Percentiles rank a stretch among this genome's conserved stretches.
Evolutionary conservation across 2,113 vertebrate genomes (phyloP).

Genomic region (Thunnus maccoyii): DNA sequence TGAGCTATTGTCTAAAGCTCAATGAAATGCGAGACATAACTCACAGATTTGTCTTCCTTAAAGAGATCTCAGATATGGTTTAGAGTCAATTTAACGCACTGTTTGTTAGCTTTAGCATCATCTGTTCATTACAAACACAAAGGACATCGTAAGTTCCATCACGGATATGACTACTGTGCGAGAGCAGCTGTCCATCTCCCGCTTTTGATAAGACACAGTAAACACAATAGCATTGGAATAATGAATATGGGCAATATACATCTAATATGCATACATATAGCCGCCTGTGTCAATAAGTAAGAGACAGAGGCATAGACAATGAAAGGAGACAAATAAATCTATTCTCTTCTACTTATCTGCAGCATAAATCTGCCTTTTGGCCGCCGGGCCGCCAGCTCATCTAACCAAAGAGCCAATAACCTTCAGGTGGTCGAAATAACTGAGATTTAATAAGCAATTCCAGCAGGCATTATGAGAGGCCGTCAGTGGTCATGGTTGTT

Average conservation of each 20-base stretch:
- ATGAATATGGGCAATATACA: conserved; percentile 68
- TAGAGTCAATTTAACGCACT: conserved; percentile 66
- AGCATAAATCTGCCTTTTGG: conserved; percentile 56
- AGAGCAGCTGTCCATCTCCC: conserved; percentile 57
- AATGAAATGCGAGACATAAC: conserved; percentile 54
- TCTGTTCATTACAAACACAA: conserved; percentile 71
- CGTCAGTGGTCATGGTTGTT: conserved; percentile 40
- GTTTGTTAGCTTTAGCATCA: conserved; percentile 72
- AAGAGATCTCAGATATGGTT: conserved; percentile 58
- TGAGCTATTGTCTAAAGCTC: conserved; percentile 20
- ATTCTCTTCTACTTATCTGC: conserved; percentile 43
- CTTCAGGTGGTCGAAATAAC: conserved; percentile 62
- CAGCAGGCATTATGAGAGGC: conserved; percentile 49
- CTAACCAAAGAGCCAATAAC: conserved; percentile 61
- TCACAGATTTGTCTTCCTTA: conserved; percentile 61
- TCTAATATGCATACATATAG: conserved; percentile 74
- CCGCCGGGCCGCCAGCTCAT: conserved; percentile 33
- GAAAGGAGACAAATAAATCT: conserved; percentile 63
- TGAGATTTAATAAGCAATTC: conserved; percentile 64
- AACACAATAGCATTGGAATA: conserved; percentile 65
- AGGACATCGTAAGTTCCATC: conserved; percentile 31
- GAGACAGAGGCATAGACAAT: conserved; percentile 37
- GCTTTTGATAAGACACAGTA: conserved; percentile 63
- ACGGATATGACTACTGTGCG: conserved; percentile 32
- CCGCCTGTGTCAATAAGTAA: conserved; percentile 56